phyloP scores from a whole-genome alignment of 2,113 vertebrate species.

The Nanorana parkeri region DNA sequence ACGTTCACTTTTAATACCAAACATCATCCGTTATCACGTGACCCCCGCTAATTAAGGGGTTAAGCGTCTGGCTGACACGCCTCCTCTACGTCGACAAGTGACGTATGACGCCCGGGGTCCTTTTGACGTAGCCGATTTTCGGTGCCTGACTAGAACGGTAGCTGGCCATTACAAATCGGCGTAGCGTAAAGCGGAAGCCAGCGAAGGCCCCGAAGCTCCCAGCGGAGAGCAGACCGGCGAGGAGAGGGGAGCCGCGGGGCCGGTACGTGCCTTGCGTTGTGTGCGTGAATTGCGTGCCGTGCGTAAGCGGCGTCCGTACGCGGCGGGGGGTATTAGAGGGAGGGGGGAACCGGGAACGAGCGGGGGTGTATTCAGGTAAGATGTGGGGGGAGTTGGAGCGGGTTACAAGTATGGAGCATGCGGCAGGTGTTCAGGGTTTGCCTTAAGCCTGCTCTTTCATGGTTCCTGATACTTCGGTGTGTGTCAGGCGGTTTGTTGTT shows the following conservation, averaged over 20 bases:
- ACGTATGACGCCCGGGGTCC: conserved; percentile 42
- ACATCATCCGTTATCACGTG: conserved; percentile 8
- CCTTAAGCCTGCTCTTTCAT: background rate
- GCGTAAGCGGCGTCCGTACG: conserved; percentile 60
- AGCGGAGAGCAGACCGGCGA: conserved; percentile 2
- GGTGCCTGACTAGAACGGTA: conserved; percentile 31
- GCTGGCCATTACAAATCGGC: background rate
- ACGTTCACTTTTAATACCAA: background rate
- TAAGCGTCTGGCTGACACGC: background rate
- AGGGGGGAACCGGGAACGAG: conserved; percentile 56
- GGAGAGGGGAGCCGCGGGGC: conserved; percentile 15
- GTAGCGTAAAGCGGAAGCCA: background rate
- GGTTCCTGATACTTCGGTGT: background rate
- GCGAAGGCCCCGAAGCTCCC: conserved; percentile 45
- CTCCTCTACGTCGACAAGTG: background rate
- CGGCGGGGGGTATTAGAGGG: conserved; percentile 65
- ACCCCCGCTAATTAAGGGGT: conserved; percentile 22
- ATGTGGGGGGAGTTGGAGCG: background rate
- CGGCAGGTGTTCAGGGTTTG: conserved; percentile 1
- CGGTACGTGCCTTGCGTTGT: conserved; percentile 41
- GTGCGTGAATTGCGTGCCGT: conserved; percentile 40
- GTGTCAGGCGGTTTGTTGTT: background rate
- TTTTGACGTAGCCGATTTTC: conserved; percentile 37
- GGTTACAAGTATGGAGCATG: conserved; percentile 51
- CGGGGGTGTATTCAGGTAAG: conserved; percentile 48